Evolutionary conservation across 2,113 vertebrate species (phyloP), one percentile per base, ranked within the genome.

Genomic region (Boleophthalmus pectinirostris): DNA sequence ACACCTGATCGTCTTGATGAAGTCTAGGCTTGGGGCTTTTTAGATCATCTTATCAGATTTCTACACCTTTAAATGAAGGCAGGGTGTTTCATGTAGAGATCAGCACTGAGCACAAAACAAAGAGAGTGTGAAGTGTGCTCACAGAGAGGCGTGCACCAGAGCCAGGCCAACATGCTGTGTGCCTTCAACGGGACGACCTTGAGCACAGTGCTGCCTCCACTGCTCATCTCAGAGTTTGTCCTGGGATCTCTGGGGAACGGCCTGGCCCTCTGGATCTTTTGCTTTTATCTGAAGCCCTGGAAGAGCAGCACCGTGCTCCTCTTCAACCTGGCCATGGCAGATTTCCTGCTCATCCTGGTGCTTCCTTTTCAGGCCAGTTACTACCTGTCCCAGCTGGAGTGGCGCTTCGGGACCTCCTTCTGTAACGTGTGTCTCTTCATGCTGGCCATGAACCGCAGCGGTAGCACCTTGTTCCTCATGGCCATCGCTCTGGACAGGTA

Each of bases 211-310:
- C 84, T 93, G 58, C 89, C 91, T n/a, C 73, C 86, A 0, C 21
- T 93, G 33, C 53, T 91, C 68, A 1, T 66, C 2, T 56, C 58
- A 1, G 88, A 90, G 82, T 91, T 89, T 56, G 0, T 72, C 0
- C 51, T 92, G 60, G 90, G 92, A 47, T 24, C 89, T 3, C 29
- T 82, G 33, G 90, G 87, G 23, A 93, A 92, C 5, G 83, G 80
- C 1, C 64, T 91, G 11, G 88, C 89, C 1, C 88, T 87, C 0
- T 90, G 91, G 88, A 84, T 89, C 13, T 88, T 93, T 83, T 83
- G 74, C 72, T 89, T 86, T 79, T 75, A 74, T 33, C 33, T 92
- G 79, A 90, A 82, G 77, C 88, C 83, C 18, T 94, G 91, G 90
- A 93, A 93, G 68, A 87, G 80, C 14, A 87, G 90, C 47, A 80